A percentile compares a stretch with the other conserved stretches of the same genome.
Conservation (phyloP, 2,888 invertebrate genomes). For the Camponotus fellah region DNA sequence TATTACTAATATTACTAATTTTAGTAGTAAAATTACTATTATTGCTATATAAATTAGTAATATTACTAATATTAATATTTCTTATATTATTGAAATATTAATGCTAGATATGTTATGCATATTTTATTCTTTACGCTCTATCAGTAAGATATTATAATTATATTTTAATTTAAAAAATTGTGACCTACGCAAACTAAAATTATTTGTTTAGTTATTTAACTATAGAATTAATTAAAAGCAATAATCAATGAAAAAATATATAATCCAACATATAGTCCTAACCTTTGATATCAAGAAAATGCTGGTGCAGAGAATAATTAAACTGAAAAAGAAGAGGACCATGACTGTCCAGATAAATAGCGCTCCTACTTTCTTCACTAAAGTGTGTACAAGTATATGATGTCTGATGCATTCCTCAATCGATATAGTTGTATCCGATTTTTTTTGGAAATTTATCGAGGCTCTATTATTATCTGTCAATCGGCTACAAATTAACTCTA, state of each 20-base stretch:
- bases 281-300: slow-evolving; percentile 68
- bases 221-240: background rate
- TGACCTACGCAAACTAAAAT: background rate
- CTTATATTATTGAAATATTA: background rate
- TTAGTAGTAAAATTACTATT: background rate
- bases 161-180: background rate
- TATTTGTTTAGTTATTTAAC: background rate
- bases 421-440: background rate
- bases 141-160: background rate
- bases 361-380: slow-evolving; percentile 58
- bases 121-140: background rate
- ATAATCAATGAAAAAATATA: background rate
- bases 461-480: slow-evolving; percentile 7
- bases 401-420: slow-evolving; percentile 44
- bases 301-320: slow-evolving; percentile 69
- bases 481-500: slow-evolving; percentile 61
- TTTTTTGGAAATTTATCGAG: background rate
- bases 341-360: slow-evolving; percentile 63
- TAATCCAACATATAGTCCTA: background rate
- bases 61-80: background rate
- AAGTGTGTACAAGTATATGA: slow-evolving; percentile 44
- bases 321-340: slow-evolving; percentile 64
- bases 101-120: background rate
- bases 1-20: background rate
- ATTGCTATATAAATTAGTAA: background rate